These are phyloP conservation scores for Cheirogaleus major DNA, from an alignment of 2,797 vertebrate genomes.

Conservation along the genomic window DNA sequence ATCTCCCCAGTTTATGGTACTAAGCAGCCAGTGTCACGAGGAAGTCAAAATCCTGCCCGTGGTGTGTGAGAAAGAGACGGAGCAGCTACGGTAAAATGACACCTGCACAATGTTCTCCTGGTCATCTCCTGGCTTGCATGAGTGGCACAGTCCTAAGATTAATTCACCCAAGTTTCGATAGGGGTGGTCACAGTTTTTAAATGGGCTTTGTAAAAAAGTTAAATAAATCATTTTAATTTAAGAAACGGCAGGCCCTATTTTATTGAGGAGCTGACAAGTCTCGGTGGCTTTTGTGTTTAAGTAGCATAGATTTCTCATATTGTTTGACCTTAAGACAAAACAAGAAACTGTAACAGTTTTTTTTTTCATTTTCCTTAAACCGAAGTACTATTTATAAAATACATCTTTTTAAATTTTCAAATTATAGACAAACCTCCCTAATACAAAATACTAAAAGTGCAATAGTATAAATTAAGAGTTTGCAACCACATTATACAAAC, in stretches of 20 bases:
- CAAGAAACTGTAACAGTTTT: conserved; percentile 80
- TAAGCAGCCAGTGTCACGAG: not conserved
- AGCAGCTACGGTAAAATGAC: conserved; percentile 63
- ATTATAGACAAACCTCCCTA: conserved; percentile 97
- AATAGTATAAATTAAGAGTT: conserved; percentile 98
- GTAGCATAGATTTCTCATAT: conserved; percentile 70
- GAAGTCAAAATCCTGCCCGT: conserved; percentile 56
- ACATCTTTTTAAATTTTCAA: conserved; percentile 94
- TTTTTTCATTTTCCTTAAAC: conserved; percentile 82
- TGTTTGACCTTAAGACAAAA: conserved; percentile 81
- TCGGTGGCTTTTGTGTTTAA: conserved; percentile 75
- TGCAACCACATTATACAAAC: conserved; percentile 96
- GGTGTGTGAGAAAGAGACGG: conserved; percentile 66
- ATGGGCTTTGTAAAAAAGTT: conserved; percentile 69
- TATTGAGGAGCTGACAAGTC: conserved; percentile 77
- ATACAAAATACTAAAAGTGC: conserved; percentile 96
- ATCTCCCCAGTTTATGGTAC: not conserved
- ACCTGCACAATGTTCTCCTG: conserved; percentile 58
- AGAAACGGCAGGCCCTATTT: conserved; percentile 75
- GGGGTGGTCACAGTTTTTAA: conserved; percentile 61
- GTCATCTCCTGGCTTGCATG: conserved; percentile 71
- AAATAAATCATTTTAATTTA: conserved; percentile 79
- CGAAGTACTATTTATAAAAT: conserved; percentile 89
- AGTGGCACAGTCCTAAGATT: conserved; percentile 78
- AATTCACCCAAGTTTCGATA: conserved; percentile 78